phyloP scores from a whole-genome alignment of 2,888 invertebrate genomes.

The Andrena flavipes region DNA sequence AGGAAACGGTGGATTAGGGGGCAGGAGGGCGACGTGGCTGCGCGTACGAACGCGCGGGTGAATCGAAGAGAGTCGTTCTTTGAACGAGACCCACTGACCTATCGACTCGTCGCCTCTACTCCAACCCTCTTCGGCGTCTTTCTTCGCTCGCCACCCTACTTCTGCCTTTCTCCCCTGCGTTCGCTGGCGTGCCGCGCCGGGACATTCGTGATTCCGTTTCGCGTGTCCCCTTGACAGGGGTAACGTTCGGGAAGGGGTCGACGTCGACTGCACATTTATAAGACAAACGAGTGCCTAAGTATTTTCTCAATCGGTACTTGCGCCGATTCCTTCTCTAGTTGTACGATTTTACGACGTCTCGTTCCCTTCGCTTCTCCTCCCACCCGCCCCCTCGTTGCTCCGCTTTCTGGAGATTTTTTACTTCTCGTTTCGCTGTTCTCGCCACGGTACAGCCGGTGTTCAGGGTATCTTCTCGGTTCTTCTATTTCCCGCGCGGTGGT shows the following conservation, averaged over 20 bases:
- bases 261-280: slow-evolving; percentile 18
- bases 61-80: slow-evolving; percentile 72
- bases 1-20: slow-evolving; percentile 32
- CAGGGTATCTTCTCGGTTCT: slow-evolving; percentile 31
- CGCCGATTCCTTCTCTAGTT: slow-evolving; percentile 24
- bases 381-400: background rate
- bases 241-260: slow-evolving; percentile 37
- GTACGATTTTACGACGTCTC: slow-evolving; percentile 16
- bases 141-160: slow-evolving; percentile 51
- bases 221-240: slow-evolving; percentile 10
- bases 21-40: slow-evolving; percentile 59
- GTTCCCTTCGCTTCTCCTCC: background rate
- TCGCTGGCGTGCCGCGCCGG: slow-evolving; percentile 42
- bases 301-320: slow-evolving; percentile 33
- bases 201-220: slow-evolving; percentile 37
- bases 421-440: slow-evolving; percentile 7
- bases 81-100: slow-evolving; percentile 76
- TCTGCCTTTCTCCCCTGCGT: slow-evolving; percentile 32
- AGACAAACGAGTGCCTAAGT: slow-evolving; percentile 52
- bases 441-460: background rate
- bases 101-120: slow-evolving; percentile 65
- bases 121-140: slow-evolving; percentile 46
- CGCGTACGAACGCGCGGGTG: slow-evolving; percentile 69
- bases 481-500: background rate
- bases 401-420: slow-evolving; percentile 17